These are phyloP conservation scores for Gallinago media DNA, from an alignment of 2,113 vertebrate species.

Conservation along the genomic window DNA sequence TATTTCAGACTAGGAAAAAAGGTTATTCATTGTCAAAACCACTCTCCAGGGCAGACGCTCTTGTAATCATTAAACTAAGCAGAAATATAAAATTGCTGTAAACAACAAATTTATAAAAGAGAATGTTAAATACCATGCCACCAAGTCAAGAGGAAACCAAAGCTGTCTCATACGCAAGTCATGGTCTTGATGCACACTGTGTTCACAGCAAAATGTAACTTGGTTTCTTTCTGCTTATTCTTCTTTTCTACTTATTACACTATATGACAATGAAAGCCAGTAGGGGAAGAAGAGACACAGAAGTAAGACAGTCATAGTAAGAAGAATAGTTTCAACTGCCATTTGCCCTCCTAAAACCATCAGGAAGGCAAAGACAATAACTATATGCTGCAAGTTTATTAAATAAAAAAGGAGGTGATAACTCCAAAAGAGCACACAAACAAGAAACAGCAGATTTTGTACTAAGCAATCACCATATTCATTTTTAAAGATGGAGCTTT, in stretches of 20 bases:
- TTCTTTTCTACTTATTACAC: not conserved
- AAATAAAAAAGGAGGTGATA: constrained; percentile 24
- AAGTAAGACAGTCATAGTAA: not conserved
- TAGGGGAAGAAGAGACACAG: not conserved
- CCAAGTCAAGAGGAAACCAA: constrained; percentile 65
- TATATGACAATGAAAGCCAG: constrained; percentile 54
- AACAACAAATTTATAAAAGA: constrained; percentile 58
- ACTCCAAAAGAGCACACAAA: constrained; percentile 3
- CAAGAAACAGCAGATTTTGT: constrained; percentile 14
- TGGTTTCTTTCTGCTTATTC: constrained; percentile 33
- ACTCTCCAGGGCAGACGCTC: constrained; percentile 61
- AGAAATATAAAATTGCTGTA: constrained; percentile 55
- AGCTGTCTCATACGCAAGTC: constrained; percentile 42
- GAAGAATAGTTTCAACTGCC: constrained; percentile 47
- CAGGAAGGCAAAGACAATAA: constrained; percentile 37
- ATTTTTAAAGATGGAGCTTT: not conserved
- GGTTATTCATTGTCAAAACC: not conserved
- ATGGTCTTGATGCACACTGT: constrained; percentile 26
- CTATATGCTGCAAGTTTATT: constrained; percentile 27
- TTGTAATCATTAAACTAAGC: constrained; percentile 68
- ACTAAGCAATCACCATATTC: not conserved
- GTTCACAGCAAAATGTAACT: constrained; percentile 40
- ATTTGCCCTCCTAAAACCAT: constrained; percentile 40
- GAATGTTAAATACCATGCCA: constrained; percentile 53
- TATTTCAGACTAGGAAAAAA: not conserved